Conservation (phyloP, 2,113 vertebrate genomes). For the Lathamus discolor region DNA sequence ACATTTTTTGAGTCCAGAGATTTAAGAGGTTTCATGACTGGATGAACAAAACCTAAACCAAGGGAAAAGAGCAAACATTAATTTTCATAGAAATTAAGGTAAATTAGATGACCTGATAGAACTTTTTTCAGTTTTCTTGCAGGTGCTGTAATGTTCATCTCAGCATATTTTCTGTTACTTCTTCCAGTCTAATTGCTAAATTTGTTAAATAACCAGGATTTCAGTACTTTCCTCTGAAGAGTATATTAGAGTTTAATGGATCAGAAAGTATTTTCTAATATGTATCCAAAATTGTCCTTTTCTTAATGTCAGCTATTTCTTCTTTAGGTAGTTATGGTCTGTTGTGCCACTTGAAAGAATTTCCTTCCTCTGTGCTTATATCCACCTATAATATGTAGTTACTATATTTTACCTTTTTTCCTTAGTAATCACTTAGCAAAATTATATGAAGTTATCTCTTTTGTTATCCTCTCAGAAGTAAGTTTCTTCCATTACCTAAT, state of each 20-base stretch:
- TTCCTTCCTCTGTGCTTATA: not conserved
- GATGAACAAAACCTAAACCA: conserved; percentile 47
- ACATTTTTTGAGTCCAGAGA: conserved; percentile 56
- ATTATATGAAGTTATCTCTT: not conserved
- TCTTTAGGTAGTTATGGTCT: not conserved
- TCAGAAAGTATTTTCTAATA: conserved; percentile 18
- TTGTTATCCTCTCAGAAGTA: not conserved
- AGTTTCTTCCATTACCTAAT: not conserved
- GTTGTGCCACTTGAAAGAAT: not conserved
- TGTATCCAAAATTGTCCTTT: not conserved
- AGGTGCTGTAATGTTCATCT: not conserved
- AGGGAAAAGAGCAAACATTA: conserved; percentile 51
- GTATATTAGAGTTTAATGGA: not conserved
- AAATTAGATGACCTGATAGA: conserved; percentile 14
- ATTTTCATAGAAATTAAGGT: conserved; percentile 46
- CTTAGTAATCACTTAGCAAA: not conserved
- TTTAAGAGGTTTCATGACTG: conserved; percentile 58
- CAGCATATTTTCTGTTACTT: not conserved
- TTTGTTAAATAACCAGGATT: conserved; percentile 2
- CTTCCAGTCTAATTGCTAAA: conserved; percentile 8
- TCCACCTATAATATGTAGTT: not conserved
- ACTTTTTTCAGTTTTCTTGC: conserved; percentile 3
- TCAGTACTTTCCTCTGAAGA: not conserved
- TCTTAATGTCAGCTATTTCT: not conserved
- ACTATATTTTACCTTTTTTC: not conserved